These are phyloP conservation scores for Anhinga anhinga DNA, from an alignment of 2,113 vertebrate genomes.

Conservation along the genomic window DNA sequence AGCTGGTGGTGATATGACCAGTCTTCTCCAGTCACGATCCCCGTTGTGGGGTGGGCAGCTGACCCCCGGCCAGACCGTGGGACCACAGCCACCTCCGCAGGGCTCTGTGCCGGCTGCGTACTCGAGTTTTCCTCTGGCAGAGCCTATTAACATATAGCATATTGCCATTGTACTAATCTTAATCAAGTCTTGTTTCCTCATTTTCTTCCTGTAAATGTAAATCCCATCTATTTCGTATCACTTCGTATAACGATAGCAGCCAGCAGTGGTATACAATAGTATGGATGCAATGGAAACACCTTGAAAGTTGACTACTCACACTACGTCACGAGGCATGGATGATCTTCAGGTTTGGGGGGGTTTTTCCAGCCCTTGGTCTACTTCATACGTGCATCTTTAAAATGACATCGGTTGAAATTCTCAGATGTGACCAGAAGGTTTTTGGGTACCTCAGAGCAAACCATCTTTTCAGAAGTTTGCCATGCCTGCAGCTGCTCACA, in stretches of 20 bases:
- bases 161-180: neutral
- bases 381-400: neutral
- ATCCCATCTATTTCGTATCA: neutral
- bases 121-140: neutral
- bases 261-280: no score
- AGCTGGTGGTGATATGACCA: neutral
- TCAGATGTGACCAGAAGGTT: no score
- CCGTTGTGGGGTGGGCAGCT: accelerated
- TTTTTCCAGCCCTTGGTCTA: neutral
- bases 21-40: neutral
- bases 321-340: no score
- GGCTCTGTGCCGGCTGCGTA: neutral
- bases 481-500: neutral
- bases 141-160: neutral
- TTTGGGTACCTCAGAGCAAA: neutral
- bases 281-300: neutral
- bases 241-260: no score
- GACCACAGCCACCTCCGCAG: neutral
- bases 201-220: neutral
- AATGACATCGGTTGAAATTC: neutral
- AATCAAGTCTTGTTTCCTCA: neutral
- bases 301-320: neutral
- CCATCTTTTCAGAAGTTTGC: neutral
- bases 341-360: neutral
- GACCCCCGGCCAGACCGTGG: no score